Evolutionary conservation across 1,140 invertebrate genomes (phyloP), one percentile per base, ranked within the genome.

Genomic region (Lepidostoma basale): DNA sequence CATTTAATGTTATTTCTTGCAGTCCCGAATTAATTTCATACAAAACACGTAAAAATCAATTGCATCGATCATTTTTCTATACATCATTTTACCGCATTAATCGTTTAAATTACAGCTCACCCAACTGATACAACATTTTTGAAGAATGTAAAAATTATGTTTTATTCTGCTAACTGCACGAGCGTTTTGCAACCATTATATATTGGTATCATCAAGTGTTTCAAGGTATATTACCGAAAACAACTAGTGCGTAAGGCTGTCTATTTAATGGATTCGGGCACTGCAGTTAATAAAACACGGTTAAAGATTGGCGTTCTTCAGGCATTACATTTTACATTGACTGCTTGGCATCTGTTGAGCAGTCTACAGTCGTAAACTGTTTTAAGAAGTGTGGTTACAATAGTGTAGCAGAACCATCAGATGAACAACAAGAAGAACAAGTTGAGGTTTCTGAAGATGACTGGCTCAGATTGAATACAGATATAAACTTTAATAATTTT

Each of bases 391-490:
- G 40, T 14, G 40, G 40, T 42, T 42, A 30, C 30, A 56, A 52
- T 52, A 52, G 47, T 23, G 52, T 56, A 14, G 26, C 52, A 30
- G 52, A 56, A 56, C 16, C 52, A 18, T 47, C 12, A 20, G 16
- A 47, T 47, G 44, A 20, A 20, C 5, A 56, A 56, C 14, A 33
- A 56, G 33, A 36, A 36, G 52, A 56, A 56, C 12, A 56, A 8
- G 33, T 30, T 33, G 33, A 56, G 52, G 52, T 30, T 56, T 56
- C 52, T 56, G 52, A 56, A 56, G 52, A 56, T 56, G 52, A 56
- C 33, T 56, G 52, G 52, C 26, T 56, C 25, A 33, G 33, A 56
- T 33, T 56, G 33, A 28, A 56, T 30, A 56, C 25, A 20, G 26
- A 33, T 14, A 56, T 28, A 56, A 56, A 39, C 25, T 56, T 56